Evolutionary conservation across 2,888 invertebrate species (phyloP).

Genomic region (Himalopsyche tibetana): DNA sequence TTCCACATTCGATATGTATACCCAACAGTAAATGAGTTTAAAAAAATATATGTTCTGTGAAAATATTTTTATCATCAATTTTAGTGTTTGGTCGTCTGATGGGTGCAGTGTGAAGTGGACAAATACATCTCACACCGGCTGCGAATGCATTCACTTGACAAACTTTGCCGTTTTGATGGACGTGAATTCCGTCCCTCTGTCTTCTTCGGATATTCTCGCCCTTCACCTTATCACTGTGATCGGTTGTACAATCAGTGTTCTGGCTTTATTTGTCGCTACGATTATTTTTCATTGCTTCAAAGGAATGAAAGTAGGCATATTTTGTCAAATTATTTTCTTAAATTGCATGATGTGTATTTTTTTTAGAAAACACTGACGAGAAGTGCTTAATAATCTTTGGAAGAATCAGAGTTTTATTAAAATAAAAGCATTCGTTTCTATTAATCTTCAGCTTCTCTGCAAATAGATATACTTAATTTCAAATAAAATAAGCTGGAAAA

Average conservation of each 20-base stretch:
- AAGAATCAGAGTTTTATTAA: too few species aligned
- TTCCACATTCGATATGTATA: too few species aligned
- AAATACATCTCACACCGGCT: conserved; percentile 89
- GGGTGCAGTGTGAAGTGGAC: conserved; percentile 89
- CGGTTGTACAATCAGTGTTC: conserved; percentile 88
- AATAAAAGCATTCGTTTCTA: too few species aligned
- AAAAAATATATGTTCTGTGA: too few species aligned
- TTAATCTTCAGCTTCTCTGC: not conserved
- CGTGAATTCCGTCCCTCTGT: conserved; percentile 81
- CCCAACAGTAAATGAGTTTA: too few species aligned
- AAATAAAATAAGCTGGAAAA: not conserved
- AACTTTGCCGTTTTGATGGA: conserved; percentile 97
- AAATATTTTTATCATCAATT: conserved; percentile 49
- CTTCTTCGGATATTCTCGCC: conserved; percentile 81
- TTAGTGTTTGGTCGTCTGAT: conserved; percentile 91
- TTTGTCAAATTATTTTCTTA: conserved; percentile 65
- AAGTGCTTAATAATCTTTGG: too few species aligned
- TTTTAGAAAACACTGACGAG: too few species aligned
- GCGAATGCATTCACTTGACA: conserved; percentile 93
- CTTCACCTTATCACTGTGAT: conserved; percentile 87
- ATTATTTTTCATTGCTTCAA: conserved; percentile 89
- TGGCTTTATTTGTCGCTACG: conserved; percentile 87
- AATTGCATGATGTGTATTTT: not conserved
- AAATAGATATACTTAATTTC: not conserved
- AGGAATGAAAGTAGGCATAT: conserved; percentile 82